Base-by-base conservation (phyloP, 1,140 invertebrate genomes). In the Heliothis subflexa region DNA sequence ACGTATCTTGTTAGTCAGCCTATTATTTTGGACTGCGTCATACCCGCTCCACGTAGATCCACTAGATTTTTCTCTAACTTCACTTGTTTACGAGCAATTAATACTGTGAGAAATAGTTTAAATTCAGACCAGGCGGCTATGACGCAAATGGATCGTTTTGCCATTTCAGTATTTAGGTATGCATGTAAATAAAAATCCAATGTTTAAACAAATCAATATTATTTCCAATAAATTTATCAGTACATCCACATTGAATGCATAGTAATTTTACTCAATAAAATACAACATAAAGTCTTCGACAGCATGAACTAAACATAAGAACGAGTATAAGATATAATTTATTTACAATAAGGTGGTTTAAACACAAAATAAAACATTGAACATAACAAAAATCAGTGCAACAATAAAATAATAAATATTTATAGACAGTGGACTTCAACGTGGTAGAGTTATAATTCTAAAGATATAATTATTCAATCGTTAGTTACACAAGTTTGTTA, bases 211-310 rank as follows among this genome's bases (percentile, higher is more conserved):
- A 93, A 93, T 93, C 91, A 92, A 94, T 94, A 94, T 94, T 94
- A 94, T 94, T 94, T 93, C 86, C 91, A 93, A 92, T 94, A 92
- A 94, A 93, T 93, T 94, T 93, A 93, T 93, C 92, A 89, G 90
- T 91, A 94, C 92, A 93, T 92, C 91, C 90, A 91, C 90, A 89
- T 89, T 88, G 92, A 93, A 94, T 91, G 92, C 82, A 82, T 89
- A 84, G 84, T 80, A 90, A 88, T 90, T 83, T 92, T 91, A 91
- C 81, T 90, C 78, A 82, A 88, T 88, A 88, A 88, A 92, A 92
- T 93, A 92, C 86, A 93, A 93, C 90, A 92, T 90, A 93, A 93
- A 89, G 84, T 90, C 89, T 89, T 90, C 89, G 91, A 93, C 89
- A 88, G 82, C 84, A 81, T 87, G 82, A 90, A 92, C 86, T 88